phyloP scores from a whole-genome alignment of 1,140 invertebrate genomes.

The Megalonaias nervosa region DNA sequence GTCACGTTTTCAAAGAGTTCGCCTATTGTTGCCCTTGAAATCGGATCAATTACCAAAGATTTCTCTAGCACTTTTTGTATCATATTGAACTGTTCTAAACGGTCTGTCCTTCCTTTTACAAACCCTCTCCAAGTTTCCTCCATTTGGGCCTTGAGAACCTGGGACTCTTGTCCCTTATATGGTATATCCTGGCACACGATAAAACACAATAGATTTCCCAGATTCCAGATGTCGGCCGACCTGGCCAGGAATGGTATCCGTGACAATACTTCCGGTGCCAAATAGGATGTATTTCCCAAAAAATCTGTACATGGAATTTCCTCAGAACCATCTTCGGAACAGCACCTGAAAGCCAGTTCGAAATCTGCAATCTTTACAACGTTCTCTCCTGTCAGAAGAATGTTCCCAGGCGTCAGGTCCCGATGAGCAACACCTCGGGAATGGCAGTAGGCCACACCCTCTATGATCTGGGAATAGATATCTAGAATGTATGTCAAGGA shows the following conservation, averaged over 20 bases:
- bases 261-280: slow-evolving; percentile 47
- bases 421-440: slow-evolving; percentile 42
- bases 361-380: slow-evolving; percentile 52
- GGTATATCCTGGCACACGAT: slow-evolving; percentile 24
- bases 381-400: slow-evolving; percentile 36
- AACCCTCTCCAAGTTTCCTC: slow-evolving; percentile 10
- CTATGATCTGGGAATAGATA: slow-evolving; percentile 37
- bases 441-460: slow-evolving; percentile 47
- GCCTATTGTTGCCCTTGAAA: no score
- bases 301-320: slow-evolving; percentile 41
- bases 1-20: no score
- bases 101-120: not conserved
- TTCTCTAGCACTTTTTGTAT: no score
- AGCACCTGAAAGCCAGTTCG: slow-evolving; percentile 43
- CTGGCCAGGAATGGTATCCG: slow-evolving; percentile 35
- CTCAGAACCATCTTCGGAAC: slow-evolving; percentile 19
- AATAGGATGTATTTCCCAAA: slow-evolving; percentile 43
- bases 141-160: slow-evolving; percentile 21
- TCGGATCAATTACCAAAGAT: no score
- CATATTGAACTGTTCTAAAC: no score
- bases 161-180: slow-evolving; percentile 20
- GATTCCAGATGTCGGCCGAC: slow-evolving; percentile 50
- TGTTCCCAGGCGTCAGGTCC: slow-evolving; percentile 53
- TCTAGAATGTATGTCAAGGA: slow-evolving; percentile 12
- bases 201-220: slow-evolving; percentile 42